A percentile compares a stretch with the other conserved stretches of the same genome.
Evolutionary conservation across 2,888 invertebrate genomes (phyloP).

Genomic region (Suillia variegata): DNA sequence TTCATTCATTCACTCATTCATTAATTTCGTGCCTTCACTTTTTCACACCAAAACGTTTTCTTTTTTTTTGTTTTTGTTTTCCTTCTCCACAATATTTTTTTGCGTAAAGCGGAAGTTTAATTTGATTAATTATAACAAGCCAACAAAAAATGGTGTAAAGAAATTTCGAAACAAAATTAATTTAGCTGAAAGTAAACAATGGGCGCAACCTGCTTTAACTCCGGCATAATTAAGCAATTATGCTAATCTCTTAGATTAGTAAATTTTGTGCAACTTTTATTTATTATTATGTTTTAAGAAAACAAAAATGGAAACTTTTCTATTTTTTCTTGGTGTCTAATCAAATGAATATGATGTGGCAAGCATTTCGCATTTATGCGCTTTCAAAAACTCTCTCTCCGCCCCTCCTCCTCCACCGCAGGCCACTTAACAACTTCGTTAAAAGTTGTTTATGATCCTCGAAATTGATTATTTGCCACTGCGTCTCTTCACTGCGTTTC

Average conservation of each 20-base stretch:
- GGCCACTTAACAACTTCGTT: conserved; percentile 59
- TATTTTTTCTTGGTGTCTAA: too few relatives aligned
- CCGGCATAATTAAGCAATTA: conserved; percentile 49
- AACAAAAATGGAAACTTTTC: conserved; percentile 1
- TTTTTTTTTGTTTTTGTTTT: conserved; percentile 26
- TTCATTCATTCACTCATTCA: conserved; percentile 49
- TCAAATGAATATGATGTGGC: too few relatives aligned
- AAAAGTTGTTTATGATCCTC: conserved; percentile 60
- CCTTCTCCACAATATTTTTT: conserved; percentile 24
- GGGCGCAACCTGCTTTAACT: background rate
- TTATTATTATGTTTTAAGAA: background rate
- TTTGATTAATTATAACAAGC: conserved; percentile 46
- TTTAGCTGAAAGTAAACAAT: conserved; percentile 46
- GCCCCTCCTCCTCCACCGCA: too few relatives aligned
- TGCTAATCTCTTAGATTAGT: conserved; percentile 40
- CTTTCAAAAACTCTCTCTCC: too few relatives aligned
- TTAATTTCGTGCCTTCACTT: conserved; percentile 34
- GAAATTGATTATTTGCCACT: conserved; percentile 59
- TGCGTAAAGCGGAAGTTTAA: conserved; percentile 52
- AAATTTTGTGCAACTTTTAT: conserved; percentile 9
- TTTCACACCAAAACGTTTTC: conserved; percentile 5
- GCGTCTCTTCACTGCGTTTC: conserved; percentile 20
- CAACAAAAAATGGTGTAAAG: conserved; percentile 1
- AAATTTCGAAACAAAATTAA: conserved; percentile 43
- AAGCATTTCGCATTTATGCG: too few relatives aligned